Evolutionary conservation across 2,113 vertebrate species (phyloP), one percentile per base, ranked within the genome.

Genomic region (Anguilla rostrata): DNA sequence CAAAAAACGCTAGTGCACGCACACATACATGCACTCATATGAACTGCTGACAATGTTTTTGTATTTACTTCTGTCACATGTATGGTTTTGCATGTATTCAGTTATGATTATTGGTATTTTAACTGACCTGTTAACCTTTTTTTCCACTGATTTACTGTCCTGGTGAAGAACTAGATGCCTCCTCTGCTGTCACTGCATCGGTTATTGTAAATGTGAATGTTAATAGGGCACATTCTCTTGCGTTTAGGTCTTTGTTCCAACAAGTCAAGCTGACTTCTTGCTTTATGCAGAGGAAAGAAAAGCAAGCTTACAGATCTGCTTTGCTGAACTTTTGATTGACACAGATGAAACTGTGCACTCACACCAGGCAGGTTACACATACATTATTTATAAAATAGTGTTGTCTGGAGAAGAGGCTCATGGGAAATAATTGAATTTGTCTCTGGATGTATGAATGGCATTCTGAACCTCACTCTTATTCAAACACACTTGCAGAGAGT

Each of bases 331-430:
- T 85, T 90, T 90, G 75, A 84, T 85, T 85, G 84, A 91, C 88
- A 75, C 81, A 85, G 80, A 88, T 87, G 81, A 90, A 89, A 87
- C 81, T 41, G 84, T 90, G 91, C 60, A 83, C 85, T 87, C 86
- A 66, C 83, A 87, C 49, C 86, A 85, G 89, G 85, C 84, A 88
- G 82, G 81, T 86, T 40, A 83, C 57, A 26, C 86, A 88, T 90
- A 81, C 63, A 88, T 90, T 87, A 92, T 91, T 87, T 81, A 91
- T 90, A 83, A 86, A 85, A 53, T 80, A 86, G 83, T 84, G 82
- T 53, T 88, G 89, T 86, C 85, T 88, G 82, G 84, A 57, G 83
- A 84, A 85, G 78, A 82, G 86, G 79, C 88, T 90, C 83, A 87
- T 87, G 84, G 89, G 90, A 88, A 90, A 88, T 87, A 57, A 88